phyloP scores from a whole-genome alignment of 2,113 vertebrate genomes.

The Gopherus evgoodei region DNA sequence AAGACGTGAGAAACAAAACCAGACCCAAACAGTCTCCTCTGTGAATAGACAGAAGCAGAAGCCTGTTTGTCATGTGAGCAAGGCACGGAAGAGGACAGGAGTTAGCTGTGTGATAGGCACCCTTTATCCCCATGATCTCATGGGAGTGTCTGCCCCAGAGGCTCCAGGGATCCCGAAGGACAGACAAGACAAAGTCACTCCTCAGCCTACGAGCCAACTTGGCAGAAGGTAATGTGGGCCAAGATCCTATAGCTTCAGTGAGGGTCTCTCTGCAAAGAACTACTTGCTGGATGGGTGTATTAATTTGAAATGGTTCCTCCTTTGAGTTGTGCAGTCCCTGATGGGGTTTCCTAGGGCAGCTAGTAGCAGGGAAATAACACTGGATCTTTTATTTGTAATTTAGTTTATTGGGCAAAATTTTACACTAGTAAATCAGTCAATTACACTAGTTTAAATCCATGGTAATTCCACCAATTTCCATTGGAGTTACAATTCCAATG shows the following conservation, averaged over 20 bases:
- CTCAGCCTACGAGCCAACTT: neutral
- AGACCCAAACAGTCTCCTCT: neutral
- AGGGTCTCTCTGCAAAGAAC: accelerated
- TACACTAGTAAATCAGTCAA: neutral
- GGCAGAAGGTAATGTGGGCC: neutral
- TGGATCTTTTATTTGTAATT: neutral
- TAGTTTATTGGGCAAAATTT: neutral
- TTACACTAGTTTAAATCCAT: neutral
- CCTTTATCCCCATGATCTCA: neutral
- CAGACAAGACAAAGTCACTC: neutral
- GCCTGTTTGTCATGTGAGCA: neutral
- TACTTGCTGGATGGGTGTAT: neutral
- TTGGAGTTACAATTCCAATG: neutral
- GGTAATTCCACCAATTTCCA: neutral
- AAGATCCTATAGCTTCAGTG: accelerated
- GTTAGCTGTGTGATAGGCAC: accelerated
- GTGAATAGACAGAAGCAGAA: accelerated
- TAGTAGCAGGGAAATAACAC: accelerated
- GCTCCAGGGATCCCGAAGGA: accelerated
- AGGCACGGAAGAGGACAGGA: neutral
- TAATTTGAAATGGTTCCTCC: neutral
- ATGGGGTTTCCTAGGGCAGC: neutral
- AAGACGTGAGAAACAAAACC: neutral
- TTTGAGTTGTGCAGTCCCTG: neutral
- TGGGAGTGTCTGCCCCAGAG: accelerated